Conservation (phyloP, 2,797 vertebrate species). For the Natrix natrix region DNA sequence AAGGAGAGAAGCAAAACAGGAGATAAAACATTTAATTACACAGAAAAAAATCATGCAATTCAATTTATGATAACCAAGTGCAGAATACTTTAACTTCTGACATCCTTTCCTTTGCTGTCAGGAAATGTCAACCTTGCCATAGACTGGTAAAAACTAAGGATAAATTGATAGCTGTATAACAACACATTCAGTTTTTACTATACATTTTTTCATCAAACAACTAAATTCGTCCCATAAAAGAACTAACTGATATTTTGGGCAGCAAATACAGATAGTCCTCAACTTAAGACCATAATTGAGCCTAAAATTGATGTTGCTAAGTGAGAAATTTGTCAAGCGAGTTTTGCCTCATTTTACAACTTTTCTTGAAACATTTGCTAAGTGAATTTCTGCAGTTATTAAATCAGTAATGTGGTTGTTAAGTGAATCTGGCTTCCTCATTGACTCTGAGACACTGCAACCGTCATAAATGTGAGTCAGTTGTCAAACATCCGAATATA, state of each 20-base stretch:
- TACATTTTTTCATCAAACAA: not conserved
- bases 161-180: not conserved
- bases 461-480: not conserved
- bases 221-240: not conserved
- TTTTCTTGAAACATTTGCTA: not conserved
- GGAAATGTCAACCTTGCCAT: not conserved
- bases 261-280: not conserved
- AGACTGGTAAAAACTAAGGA: not conserved
- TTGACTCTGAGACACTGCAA: not conserved
- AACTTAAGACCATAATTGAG: not conserved
- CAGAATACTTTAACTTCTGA: not conserved
- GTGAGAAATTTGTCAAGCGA: not conserved
- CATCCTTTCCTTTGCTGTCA: not conserved
- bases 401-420: not conserved
- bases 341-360: not conserved
- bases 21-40: not conserved
- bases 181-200: not conserved
- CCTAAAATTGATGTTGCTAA: not conserved
- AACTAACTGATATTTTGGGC: not conserved
- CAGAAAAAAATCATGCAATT: not conserved
- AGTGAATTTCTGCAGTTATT: not conserved
- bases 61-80: not conserved
- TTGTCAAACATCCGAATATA: not conserved
- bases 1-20: not conserved
- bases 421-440: not conserved